Evolutionary conservation across 2,888 invertebrate genomes (phyloP).

Genomic region (Seira musarum): DNA sequence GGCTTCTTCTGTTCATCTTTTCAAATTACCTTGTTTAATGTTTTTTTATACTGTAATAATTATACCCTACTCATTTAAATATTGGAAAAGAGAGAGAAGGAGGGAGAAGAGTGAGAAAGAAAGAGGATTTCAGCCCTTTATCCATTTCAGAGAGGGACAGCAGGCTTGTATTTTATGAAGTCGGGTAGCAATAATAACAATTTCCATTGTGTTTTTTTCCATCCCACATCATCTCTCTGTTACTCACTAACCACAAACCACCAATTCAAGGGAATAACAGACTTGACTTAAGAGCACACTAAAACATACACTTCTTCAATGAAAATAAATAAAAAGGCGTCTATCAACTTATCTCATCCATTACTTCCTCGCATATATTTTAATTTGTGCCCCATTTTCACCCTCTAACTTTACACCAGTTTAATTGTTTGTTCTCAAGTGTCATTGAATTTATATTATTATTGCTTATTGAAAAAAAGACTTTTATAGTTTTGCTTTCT

Average conservation of each 20-base stretch:
- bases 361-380: not conserved
- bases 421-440: conserved; percentile 1
- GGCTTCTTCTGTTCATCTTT: conserved; percentile 19
- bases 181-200: conserved; percentile 2
- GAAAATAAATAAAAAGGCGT: conserved; percentile 19
- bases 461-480: conserved; percentile 15
- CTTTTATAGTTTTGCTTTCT: not conserved
- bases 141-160: not conserved
- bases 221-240: not conserved
- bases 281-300: conserved; percentile 4
- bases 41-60: conserved; percentile 16
- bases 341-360: not conserved
- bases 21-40: conserved; percentile 17
- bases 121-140: no score
- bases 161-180: conserved; percentile 7
- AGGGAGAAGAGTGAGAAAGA: no score
- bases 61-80: conserved; percentile 13
- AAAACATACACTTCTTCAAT: conserved; percentile 8
- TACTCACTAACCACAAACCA: no score
- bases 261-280: not conserved
- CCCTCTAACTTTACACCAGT: not conserved
- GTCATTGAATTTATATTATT: conserved; percentile 19
- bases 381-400: not conserved
- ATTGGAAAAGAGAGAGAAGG: no score
- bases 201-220: conserved; percentile 5